Conservation (phyloP, 2,113 vertebrate genomes). For the Oreocharis arfaki region DNA sequence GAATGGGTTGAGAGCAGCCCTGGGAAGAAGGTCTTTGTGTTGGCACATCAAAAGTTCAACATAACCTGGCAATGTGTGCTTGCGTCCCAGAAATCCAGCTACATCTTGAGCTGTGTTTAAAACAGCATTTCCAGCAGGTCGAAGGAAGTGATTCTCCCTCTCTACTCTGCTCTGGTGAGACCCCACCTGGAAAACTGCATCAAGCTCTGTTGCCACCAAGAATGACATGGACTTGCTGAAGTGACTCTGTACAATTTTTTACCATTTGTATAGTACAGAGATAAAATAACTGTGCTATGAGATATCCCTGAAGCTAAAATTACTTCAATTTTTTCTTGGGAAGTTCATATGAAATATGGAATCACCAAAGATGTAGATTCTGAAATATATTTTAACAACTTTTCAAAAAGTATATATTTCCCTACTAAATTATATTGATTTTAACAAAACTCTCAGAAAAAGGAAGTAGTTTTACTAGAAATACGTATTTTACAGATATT, state of each 20-base stretch:
- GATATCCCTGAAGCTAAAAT: too few relatives aligned
- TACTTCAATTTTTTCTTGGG: neutral
- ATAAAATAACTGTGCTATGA: neutral
- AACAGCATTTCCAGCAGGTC: neutral
- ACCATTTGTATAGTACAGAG: neutral
- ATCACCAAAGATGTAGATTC: neutral
- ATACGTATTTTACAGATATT: too few relatives aligned
- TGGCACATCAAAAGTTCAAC: neutral
- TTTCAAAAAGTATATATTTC: neutral
- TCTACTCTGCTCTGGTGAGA: neutral
- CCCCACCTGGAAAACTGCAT: too few relatives aligned
- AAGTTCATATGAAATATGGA: neutral
- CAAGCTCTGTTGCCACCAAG: too few relatives aligned
- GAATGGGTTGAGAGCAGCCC: neutral
- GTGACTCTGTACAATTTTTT: neutral
- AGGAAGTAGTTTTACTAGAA: neutral
- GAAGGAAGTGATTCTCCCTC: rapidly evolving
- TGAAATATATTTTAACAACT: neutral
- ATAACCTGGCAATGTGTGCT: neutral
- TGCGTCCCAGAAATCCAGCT: neutral
- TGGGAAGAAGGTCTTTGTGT: neutral
- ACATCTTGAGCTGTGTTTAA: neutral
- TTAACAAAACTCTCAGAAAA: neutral
- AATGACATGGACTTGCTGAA: neutral
- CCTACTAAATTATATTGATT: too few relatives aligned